phyloP scores from a whole-genome alignment of 2,113 vertebrate genomes.

The Mandrillus leucophaeus region DNA sequence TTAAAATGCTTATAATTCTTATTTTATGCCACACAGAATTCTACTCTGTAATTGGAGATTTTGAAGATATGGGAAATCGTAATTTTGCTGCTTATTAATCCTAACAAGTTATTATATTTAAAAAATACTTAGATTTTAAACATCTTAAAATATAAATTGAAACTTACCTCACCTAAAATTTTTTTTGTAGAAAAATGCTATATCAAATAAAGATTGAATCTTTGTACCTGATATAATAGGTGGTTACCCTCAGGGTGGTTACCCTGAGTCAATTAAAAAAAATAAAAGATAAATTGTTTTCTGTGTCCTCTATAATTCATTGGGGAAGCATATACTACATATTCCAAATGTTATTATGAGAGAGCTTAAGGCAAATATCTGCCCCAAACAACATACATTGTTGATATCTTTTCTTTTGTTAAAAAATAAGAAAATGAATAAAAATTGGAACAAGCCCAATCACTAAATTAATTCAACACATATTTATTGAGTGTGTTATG shows the following conservation, averaged over 20 bases:
- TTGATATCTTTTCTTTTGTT: neutral
- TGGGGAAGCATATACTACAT: neutral
- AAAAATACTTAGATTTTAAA: neutral
- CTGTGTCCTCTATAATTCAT: neutral
- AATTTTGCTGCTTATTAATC: neutral
- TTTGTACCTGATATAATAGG: neutral
- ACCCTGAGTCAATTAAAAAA: neutral
- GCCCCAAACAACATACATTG: neutral
- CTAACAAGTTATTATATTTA: neutral
- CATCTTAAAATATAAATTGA: conserved; percentile 10
- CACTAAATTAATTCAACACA: neutral
- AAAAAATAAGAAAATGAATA: neutral
- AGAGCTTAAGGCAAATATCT: neutral
- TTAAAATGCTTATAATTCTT: neutral
- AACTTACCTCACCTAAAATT: neutral
- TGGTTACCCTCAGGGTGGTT: conserved; percentile 6
- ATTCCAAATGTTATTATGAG: neutral
- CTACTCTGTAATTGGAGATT: neutral
- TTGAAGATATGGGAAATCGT: neutral
- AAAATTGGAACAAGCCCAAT: neutral
- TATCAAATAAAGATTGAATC: neutral
- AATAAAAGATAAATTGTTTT: neutral
- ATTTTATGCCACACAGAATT: neutral
- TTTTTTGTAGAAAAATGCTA: neutral
- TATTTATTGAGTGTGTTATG: neutral